Evolutionary conservation across 1,140 invertebrate genomes (phyloP).

Genomic region (Acromyrmex heyeri): DNA sequence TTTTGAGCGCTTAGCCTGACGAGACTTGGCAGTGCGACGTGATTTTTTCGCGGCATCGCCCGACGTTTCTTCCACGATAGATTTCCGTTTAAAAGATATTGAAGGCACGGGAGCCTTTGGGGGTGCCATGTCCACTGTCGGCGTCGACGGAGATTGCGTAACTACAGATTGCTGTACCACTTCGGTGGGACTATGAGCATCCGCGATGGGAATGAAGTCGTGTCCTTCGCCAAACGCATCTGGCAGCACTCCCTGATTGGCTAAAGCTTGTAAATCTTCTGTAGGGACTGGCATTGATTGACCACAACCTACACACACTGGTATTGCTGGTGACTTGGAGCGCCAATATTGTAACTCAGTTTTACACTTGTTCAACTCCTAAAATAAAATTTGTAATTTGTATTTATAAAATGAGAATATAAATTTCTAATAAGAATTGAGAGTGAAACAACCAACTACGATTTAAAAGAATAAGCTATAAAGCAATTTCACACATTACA

Average conservation of each 20-base stretch:
- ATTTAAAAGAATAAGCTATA: conserved; percentile 6
- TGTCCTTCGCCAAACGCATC: conserved; percentile 86
- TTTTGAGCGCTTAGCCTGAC: conserved; percentile 85
- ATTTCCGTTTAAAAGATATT: conserved; percentile 82
- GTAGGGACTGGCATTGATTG: conserved; percentile 87
- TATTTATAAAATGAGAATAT: neutral
- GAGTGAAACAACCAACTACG: neutral
- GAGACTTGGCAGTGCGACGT: conserved; percentile 83
- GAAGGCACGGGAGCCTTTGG: conserved; percentile 82
- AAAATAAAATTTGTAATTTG: conserved; percentile 52
- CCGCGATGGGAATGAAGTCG: conserved; percentile 86
- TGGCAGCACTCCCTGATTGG: conserved; percentile 88
- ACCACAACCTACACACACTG: conserved; percentile 88
- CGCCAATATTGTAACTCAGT: conserved; percentile 96
- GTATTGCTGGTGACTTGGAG: conserved; percentile 93
- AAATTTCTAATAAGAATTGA: neutral
- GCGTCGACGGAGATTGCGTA: conserved; percentile 67
- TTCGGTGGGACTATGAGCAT: conserved; percentile 82
- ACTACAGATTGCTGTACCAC: conserved; percentile 59
- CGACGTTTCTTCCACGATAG: conserved; percentile 77
- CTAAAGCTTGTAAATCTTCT: conserved; percentile 88
- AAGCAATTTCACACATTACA: conserved; percentile 3
- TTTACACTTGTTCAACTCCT: conserved; percentile 96
- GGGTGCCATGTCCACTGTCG: conserved; percentile 82
- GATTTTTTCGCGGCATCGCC: conserved; percentile 82